Conservation (phyloP, 2,797 vertebrate genomes). For the Lemur catta region DNA sequence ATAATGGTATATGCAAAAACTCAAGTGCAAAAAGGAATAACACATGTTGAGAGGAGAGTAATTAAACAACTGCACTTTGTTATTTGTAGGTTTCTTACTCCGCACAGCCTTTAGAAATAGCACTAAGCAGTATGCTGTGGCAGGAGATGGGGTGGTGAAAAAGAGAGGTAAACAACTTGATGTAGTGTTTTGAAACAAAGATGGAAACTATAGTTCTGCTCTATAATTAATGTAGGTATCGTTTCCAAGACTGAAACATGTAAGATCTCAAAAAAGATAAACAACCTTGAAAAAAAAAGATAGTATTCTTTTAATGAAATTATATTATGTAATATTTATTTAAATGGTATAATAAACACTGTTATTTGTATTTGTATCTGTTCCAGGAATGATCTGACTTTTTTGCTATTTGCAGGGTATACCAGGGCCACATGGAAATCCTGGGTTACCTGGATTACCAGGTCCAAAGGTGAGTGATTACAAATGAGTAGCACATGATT, state of each 20-base stretch:
- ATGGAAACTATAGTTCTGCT: background rate
- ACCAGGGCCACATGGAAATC: constrained; percentile 93
- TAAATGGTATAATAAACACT: background rate
- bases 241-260: background rate
- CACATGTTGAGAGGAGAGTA: background rate
- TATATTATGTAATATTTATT: background rate
- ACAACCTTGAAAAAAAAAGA: background rate
- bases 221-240: background rate
- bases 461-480: constrained; percentile 92
- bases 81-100: background rate
- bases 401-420: constrained; percentile 87
- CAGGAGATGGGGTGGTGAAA: background rate
- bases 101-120: background rate
- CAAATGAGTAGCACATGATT: background rate
- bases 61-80: background rate
- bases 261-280: constrained; percentile 12
- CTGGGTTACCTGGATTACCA: constrained; percentile 91
- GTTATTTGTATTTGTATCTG: background rate
- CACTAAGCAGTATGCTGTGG: background rate
- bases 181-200: background rate
- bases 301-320: background rate
- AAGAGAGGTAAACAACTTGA: background rate
- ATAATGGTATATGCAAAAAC: background rate
- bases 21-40: background rate
- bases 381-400: background rate